These are phyloP conservation scores for Cherax quadricarinatus DNA, from an alignment of 1,140 invertebrate species.

Conservation along the genomic window DNA sequence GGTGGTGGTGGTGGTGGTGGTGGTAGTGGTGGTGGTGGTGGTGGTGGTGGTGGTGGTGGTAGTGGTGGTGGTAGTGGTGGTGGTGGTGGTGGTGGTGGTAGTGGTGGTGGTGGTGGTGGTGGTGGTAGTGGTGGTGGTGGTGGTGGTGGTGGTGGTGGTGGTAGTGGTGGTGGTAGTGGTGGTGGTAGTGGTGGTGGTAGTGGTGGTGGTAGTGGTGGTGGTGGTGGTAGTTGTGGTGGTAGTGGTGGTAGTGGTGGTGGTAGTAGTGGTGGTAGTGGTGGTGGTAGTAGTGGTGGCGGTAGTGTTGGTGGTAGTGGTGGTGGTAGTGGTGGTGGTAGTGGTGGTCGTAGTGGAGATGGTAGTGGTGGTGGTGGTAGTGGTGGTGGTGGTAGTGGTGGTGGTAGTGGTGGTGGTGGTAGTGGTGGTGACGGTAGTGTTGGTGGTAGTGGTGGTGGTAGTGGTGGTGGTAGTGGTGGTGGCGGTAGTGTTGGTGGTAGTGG, in stretches of 20 bases:
- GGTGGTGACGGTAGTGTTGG: no score
- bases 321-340: no score
- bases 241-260: not conserved
- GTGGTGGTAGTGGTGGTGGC: not conserved
- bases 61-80: not conserved
- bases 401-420: not conserved
- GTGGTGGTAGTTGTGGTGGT: not conserved
- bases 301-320: no score
- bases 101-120: not conserved
- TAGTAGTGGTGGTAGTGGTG: not conserved
- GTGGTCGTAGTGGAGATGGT: no score
- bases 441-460: no score
- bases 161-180: not conserved
- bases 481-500: no score
- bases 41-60: slow-evolving; percentile 4
- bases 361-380: no score
- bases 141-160: not conserved
- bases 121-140: not conserved
- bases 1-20: slow-evolving; percentile 18
- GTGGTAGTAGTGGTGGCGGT: no score
- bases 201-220: not conserved
- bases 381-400: not conserved
- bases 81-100: not conserved
- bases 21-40: not conserved
- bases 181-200: not conserved